Conservation (phyloP, 1,140 invertebrate species). For the Lineus longissimus region DNA sequence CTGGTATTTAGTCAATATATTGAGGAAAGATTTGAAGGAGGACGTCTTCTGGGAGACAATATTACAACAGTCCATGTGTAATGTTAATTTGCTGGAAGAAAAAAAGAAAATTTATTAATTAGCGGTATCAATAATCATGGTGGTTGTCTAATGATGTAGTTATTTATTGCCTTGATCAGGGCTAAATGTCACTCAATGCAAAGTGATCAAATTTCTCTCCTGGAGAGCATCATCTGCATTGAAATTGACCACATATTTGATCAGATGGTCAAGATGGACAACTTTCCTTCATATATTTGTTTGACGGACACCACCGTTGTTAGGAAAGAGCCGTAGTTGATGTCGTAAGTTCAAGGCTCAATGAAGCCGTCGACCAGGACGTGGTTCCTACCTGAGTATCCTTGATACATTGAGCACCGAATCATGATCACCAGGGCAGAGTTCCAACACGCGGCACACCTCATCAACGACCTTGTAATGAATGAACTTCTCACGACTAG, state of each 20-base stretch:
- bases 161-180: too few relatives aligned
- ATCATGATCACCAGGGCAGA: slow-evolving; percentile 66
- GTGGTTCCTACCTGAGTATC: slow-evolving; percentile 65
- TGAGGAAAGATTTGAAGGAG: slow-evolving; percentile 58
- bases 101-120: slow-evolving; percentile 20
- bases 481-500: slow-evolving; percentile 57
- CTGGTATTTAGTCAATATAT: slow-evolving; percentile 60
- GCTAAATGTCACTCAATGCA: too few relatives aligned
- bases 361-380: not conserved
- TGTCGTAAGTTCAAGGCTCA: too few relatives aligned
- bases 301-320: too few relatives aligned
- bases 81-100: slow-evolving; percentile 69
- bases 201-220: too few relatives aligned
- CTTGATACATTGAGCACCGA: slow-evolving; percentile 71
- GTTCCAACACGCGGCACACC: slow-evolving; percentile 60
- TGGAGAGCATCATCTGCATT: too few relatives aligned
- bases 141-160: not conserved
- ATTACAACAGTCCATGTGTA: slow-evolving; percentile 68
- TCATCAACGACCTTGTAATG: slow-evolving; percentile 58
- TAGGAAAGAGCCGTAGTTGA: too few relatives aligned
- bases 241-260: too few relatives aligned
- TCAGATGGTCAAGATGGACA: too few relatives aligned
- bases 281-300: too few relatives aligned
- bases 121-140: too few relatives aligned
- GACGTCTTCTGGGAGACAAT: slow-evolving; percentile 59